phyloP scores from a whole-genome alignment of 2,888 invertebrate species.

The Pherbina coryleti region DNA sequence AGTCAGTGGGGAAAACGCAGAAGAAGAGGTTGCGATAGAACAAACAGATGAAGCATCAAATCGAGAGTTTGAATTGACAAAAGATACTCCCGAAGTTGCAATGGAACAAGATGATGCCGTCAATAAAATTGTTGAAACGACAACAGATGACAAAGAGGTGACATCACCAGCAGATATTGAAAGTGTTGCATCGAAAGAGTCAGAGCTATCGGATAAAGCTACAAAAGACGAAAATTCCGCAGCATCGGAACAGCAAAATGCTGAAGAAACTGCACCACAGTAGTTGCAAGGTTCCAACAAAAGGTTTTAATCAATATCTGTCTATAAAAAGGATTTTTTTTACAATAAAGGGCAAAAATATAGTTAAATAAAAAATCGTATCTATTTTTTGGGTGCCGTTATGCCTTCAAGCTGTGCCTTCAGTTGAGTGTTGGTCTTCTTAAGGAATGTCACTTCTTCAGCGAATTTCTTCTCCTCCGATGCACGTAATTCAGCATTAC shows the following conservation, averaged over 20 bases:
- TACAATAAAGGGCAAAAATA: not conserved
- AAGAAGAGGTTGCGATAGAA: conserved; percentile 33
- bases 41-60: not conserved
- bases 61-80: not conserved
- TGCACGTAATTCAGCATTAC: conserved; percentile 84
- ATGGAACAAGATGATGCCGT: not conserved
- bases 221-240: not conserved
- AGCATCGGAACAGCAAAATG: not conserved
- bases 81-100: not conserved
- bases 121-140: too few relatives aligned
- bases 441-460: conserved; percentile 92
- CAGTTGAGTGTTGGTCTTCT: conserved; percentile 93
- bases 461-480: conserved; percentile 93
- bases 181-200: not conserved
- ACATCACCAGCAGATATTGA: not conserved
- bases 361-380: not conserved
- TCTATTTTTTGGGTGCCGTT: conserved; percentile 91
- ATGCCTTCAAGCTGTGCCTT: conserved; percentile 96
- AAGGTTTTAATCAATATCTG: too few relatives aligned
- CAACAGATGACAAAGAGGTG: not conserved
- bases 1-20: conserved; percentile 59
- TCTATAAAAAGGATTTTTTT: too few relatives aligned
- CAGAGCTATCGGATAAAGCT: not conserved
- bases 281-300: too few relatives aligned
- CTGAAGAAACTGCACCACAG: not conserved